These are phyloP conservation scores for Ganaspis brasiliensis DNA, from an alignment of 2,888 invertebrate genomes.

Conservation along the genomic window DNA sequence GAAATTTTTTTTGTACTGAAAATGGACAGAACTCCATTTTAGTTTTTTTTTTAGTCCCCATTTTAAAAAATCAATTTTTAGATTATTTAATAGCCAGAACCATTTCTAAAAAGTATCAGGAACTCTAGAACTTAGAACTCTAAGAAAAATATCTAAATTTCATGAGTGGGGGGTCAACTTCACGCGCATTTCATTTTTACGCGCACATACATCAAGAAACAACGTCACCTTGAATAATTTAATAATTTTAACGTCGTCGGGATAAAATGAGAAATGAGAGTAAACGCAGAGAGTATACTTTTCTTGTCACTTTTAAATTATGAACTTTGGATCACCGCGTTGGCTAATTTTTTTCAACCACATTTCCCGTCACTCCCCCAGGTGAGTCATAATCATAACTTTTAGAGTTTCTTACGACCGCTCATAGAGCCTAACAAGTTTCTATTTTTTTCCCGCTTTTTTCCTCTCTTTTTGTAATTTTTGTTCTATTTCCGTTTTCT, in stretches of 20 bases:
- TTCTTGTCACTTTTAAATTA: conserved; percentile 10
- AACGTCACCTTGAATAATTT: background rate
- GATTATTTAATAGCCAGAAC: too few species aligned
- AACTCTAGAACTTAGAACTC: too few species aligned
- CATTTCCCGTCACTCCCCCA: background rate
- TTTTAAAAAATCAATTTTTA: too few species aligned
- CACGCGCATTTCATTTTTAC: too few species aligned
- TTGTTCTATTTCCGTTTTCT: background rate
- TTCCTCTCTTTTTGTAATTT: too few species aligned
- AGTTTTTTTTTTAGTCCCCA: too few species aligned
- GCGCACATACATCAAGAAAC: too few species aligned
- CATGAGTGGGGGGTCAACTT: too few species aligned
- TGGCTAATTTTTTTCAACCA: background rate
- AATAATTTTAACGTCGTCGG: background rate
- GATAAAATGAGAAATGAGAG: conserved; percentile 8
- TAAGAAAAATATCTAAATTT: too few species aligned
- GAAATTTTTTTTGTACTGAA: too few species aligned
- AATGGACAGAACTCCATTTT: too few species aligned
- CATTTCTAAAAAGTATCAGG: too few species aligned
- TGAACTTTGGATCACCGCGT: conserved; percentile 10
- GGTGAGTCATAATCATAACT: conserved; percentile 10
- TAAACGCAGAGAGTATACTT: background rate
- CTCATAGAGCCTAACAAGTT: conserved; percentile 30
- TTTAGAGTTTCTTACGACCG: conserved; percentile 1
- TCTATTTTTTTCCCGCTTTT: background rate